Conservation (phyloP, 2,888 invertebrate genomes). For the Stenurella melanura region DNA sequence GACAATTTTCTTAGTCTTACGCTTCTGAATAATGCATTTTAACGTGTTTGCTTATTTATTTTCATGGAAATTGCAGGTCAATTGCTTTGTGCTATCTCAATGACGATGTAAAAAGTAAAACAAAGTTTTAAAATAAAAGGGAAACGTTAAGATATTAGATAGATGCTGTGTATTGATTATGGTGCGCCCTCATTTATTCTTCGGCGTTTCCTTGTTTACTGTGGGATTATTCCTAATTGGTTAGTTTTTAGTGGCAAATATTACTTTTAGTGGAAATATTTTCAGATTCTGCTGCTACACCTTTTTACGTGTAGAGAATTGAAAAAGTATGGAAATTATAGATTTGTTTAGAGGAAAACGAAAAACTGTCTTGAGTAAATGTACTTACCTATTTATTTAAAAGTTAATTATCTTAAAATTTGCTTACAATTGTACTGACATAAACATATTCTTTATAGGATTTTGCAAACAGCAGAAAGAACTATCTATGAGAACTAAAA, state of each 20-base stretch:
- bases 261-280: too few relatives aligned
- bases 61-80: constrained; percentile 25
- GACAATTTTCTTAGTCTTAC: constrained; percentile 32
- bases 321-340: too few relatives aligned
- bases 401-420: too few relatives aligned
- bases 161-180: background rate
- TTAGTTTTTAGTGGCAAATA: background rate
- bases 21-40: constrained; percentile 36
- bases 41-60: constrained; percentile 29
- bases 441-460: too few relatives aligned
- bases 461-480: too few relatives aligned
- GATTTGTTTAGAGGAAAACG: too few relatives aligned
- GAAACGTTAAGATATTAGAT: background rate
- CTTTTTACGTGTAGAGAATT: too few relatives aligned
- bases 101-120: constrained; percentile 13
- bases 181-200: background rate
- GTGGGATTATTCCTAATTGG: background rate
- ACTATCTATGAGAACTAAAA: too few relatives aligned
- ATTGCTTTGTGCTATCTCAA: constrained; percentile 14
- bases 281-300: too few relatives aligned
- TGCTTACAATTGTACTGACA: too few relatives aligned
- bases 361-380: too few relatives aligned
- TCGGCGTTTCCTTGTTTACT: background rate
- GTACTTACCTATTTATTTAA: too few relatives aligned
- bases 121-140: constrained; percentile 2